These are phyloP conservation scores for Istiophorus platypterus DNA, from an alignment of 2,113 vertebrate species.

Conservation along the genomic window DNA sequence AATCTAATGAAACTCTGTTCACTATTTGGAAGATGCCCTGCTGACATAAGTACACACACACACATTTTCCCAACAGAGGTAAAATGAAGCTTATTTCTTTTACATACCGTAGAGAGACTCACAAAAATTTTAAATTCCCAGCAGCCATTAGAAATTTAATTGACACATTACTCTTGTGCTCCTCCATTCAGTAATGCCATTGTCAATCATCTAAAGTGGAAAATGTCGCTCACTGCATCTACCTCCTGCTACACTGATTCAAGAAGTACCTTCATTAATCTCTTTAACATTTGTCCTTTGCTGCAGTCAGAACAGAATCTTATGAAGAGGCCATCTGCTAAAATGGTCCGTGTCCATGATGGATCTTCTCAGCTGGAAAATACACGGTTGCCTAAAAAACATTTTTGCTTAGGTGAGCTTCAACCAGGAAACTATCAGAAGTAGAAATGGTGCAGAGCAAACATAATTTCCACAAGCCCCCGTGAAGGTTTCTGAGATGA, in stretches of 20 bases:
- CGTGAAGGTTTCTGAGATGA: constrained; percentile 18
- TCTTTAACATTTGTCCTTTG: not conserved
- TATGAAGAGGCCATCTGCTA: not conserved
- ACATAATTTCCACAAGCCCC: not conserved
- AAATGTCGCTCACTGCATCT: not conserved
- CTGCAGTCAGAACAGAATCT: not conserved
- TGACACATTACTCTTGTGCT: not conserved
- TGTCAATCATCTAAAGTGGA: not conserved
- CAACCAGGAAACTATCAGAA: not conserved
- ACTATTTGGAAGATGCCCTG: not conserved
- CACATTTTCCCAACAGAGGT: too few species aligned
- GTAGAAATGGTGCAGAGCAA: not conserved
- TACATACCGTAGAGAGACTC: too few species aligned
- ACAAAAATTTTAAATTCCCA: not conserved
- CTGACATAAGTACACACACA: not conserved
- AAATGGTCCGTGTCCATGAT: not conserved
- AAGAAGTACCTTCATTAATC: not conserved
- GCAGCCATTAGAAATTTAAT: not conserved
- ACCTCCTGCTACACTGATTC: not conserved
- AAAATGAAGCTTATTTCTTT: too few species aligned
- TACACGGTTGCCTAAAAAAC: not conserved
- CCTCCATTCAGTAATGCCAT: not conserved
- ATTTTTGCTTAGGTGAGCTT: not conserved
- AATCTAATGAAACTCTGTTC: not conserved
- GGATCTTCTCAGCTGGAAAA: not conserved